These are phyloP conservation scores for Allobates femoralis DNA, from an alignment of 2,797 vertebrate species.

Conservation along the genomic window DNA sequence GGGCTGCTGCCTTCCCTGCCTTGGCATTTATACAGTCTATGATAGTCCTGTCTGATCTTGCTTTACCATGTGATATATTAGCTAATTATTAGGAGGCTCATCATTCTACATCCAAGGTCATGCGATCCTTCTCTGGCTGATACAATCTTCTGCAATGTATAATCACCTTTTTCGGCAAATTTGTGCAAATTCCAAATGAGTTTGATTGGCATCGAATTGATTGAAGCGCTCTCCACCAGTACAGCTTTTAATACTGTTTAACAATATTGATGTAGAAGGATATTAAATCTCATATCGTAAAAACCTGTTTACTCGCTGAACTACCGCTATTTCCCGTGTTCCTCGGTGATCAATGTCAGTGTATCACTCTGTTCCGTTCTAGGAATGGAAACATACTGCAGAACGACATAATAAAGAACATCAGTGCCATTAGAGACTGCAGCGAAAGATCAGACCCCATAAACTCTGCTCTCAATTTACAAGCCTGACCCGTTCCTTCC, in stretches of 20 bases:
- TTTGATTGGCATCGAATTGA: too few species aligned
- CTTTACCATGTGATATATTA: too few species aligned
- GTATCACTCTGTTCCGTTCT: neutral
- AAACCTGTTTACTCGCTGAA: slow-evolving; percentile 19
- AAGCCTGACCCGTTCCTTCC: slow-evolving; percentile 22
- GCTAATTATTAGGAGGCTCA: too few species aligned
- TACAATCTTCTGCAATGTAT: too few species aligned
- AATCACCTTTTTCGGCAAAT: too few species aligned
- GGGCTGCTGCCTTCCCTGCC: too few species aligned
- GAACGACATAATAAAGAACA: slow-evolving; percentile 15
- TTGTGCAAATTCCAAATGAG: too few species aligned
- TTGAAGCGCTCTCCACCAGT: too few species aligned
- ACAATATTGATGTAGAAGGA: slow-evolving; percentile 14
- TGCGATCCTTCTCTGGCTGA: too few species aligned
- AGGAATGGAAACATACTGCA: slow-evolving; percentile 21
- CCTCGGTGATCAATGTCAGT: slow-evolving; percentile 20
- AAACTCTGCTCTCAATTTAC: slow-evolving; percentile 36
- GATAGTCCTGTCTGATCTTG: too few species aligned
- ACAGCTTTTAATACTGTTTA: neutral
- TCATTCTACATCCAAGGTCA: too few species aligned
- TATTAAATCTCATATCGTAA: slow-evolving; percentile 27
- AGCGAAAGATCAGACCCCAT: slow-evolving; percentile 22
- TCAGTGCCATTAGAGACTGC: neutral
- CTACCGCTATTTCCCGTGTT: neutral
- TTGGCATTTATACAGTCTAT: too few species aligned